These are phyloP conservation scores for Betta splendens DNA, from an alignment of 2,797 vertebrate species.

Conservation along the genomic window DNA sequence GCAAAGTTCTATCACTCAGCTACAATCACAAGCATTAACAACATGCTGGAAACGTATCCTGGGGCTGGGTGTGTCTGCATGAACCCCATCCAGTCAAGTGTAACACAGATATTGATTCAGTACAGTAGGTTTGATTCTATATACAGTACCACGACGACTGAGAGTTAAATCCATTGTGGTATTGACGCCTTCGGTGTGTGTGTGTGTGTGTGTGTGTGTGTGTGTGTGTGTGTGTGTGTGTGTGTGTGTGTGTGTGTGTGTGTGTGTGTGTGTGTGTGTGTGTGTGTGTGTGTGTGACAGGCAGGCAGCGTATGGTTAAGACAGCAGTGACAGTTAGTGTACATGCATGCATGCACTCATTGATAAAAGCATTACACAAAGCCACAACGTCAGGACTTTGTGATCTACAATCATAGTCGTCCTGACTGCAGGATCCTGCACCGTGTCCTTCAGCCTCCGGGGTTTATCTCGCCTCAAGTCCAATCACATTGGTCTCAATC, in stretches of 20 bases:
- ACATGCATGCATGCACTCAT: conserved; percentile 52
- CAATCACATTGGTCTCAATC: conserved; percentile 69
- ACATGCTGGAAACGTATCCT: conserved; percentile 60
- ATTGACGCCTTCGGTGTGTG: conserved; percentile 64
- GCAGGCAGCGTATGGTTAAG: conserved; percentile 14
- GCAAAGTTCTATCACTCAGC: conserved; percentile 60
- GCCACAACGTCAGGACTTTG: conserved; percentile 52
- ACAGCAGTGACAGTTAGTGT: conserved; percentile 39
- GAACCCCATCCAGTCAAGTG: conserved; percentile 71
- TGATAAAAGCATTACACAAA: conserved; percentile 68
- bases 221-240: conserved; percentile 21
- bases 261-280: conserved; percentile 13
- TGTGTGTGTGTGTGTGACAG: no score
- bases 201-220: conserved; percentile 14
- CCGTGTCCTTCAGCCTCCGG: conserved; percentile 36
- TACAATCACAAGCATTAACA: conserved; percentile 62
- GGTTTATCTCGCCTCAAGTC: conserved; percentile 69
- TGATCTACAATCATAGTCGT: conserved; percentile 64
- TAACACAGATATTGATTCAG: conserved; percentile 82
- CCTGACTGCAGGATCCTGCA: conserved; percentile 59
- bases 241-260: conserved; percentile 11
- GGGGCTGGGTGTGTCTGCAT: conserved; percentile 55
- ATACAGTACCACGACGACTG: conserved; percentile 80
- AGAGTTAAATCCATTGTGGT: conserved; percentile 81
- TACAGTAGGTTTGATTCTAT: conserved; percentile 83